Evolutionary conservation across 2,888 invertebrate genomes (phyloP).

Genomic region (Icerya purchasi): DNA sequence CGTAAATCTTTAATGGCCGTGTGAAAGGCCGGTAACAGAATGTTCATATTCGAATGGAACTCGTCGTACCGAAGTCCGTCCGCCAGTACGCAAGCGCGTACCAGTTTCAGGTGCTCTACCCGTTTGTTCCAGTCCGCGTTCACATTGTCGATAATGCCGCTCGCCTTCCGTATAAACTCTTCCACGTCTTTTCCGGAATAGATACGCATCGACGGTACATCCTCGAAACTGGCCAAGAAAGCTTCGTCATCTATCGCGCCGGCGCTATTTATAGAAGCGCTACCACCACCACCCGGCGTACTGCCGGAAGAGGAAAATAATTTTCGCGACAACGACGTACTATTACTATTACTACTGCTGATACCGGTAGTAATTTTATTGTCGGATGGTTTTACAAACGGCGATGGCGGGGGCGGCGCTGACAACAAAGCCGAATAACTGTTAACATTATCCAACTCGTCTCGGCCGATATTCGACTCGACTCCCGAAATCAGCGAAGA

Average conservation of each 20-base stretch:
- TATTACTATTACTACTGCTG: no score
- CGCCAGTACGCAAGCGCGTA: slow-evolving; percentile 60
- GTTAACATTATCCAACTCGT: not conserved
- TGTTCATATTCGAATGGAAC: slow-evolving; percentile 53
- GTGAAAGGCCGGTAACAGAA: slow-evolving; percentile 58
- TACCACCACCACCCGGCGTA: not conserved
- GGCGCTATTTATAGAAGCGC: slow-evolving; percentile 26
- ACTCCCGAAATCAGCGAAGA: not conserved
- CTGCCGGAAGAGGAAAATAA: not conserved
- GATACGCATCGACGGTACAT: slow-evolving; percentile 57
- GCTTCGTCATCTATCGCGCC: slow-evolving; percentile 77
- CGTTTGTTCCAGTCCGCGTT: slow-evolving; percentile 85
- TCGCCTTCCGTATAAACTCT: slow-evolving; percentile 52
- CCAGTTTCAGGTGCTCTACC: slow-evolving; percentile 73
- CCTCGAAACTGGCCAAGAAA: slow-evolving; percentile 67
- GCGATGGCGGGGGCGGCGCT: not conserved
- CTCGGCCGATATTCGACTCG: not conserved
- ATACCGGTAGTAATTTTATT: not conserved
- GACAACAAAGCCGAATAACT: no score
- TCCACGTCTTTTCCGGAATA: slow-evolving; percentile 66
- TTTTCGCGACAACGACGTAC: not conserved
- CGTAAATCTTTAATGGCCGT: slow-evolving; percentile 66
- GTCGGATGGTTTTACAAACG: not conserved
- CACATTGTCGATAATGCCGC: slow-evolving; percentile 53
- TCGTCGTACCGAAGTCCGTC: slow-evolving; percentile 53